Evolutionary conservation across 2,888 invertebrate genomes (phyloP), one percentile per base, ranked within the genome.

Genomic region (Lagria hirta): DNA sequence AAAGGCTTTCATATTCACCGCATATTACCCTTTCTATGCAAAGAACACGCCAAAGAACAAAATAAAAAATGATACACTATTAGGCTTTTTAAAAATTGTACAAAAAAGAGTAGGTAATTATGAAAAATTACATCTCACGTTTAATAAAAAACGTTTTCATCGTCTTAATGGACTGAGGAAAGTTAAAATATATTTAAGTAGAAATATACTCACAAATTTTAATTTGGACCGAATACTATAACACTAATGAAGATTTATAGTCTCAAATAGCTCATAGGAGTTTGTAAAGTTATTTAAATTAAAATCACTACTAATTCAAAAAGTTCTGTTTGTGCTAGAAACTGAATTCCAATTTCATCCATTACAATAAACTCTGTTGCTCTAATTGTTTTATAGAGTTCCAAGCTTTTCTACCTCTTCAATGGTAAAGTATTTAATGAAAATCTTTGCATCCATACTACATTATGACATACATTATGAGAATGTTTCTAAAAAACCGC

Each of bases 161-260:
- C 34, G 27, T 38, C 18, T 38, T 33, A 44, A 44, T 37, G 35
- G 35, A 30, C 34, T 28, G 30, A 21, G 33, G 21, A 35, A 34
- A 27, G 42, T 35, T 42, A 22, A 41, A 30, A 28, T 10, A 24
- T 24, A 28, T 38, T 44, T 17, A 24, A 28, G 20, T 8, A 12
- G 27, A 29, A 33, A 29, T 22, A 35, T 20, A 16, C 36, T 23
- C 41, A 46, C 46, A 30, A 46, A 41, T 42, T 46, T 40, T 30
- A 34, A 42, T 40, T 46, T 46, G 6, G 10, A 15, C 26, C 17
- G 24, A 45, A 46, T 46, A 46, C 42, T 35, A 30, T 35, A 32
- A 30, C 11, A 16, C 17, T 41, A 46, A 46, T 46, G 35, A 42
- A 42, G 36, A 46, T 40, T 46, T 45, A 45, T 34, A 40, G 23